phyloP scores from a whole-genome alignment of 1,140 invertebrate species.

The Arion vulgaris region DNA sequence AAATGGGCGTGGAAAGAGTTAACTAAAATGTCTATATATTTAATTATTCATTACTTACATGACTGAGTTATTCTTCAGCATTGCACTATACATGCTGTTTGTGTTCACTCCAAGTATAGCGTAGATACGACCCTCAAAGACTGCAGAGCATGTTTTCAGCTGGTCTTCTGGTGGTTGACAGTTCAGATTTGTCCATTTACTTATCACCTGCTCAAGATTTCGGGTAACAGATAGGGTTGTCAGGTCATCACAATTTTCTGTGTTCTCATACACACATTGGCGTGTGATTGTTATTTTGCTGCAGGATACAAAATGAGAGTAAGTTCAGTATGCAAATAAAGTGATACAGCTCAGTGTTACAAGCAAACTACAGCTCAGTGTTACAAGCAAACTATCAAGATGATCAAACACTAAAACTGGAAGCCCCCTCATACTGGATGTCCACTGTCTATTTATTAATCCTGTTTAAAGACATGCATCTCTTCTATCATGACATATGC shows the following conservation, averaged over 20 bases:
- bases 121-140: background rate
- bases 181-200: background rate
- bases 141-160: background rate
- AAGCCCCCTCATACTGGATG: too few species aligned
- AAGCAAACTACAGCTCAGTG: too few species aligned
- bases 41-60: background rate
- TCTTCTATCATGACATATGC: too few species aligned
- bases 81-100: background rate
- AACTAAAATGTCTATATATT: background rate
- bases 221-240: background rate
- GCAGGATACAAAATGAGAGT: background rate
- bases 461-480: too few species aligned
- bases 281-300: conserved; percentile 4
- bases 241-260: conserved; percentile 14
- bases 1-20: too few species aligned
- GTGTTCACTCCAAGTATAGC: background rate
- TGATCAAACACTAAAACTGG: too few species aligned
- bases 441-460: too few species aligned
- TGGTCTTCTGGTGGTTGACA: conserved; percentile 14
- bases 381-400: too few species aligned
- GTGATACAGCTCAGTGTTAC: too few species aligned
- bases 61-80: background rate
- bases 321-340: background rate
- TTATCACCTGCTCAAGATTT: background rate
- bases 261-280: conserved; percentile 8